Conservation (phyloP, 2,113 vertebrate species). For the Ammospiza nelsoni region DNA sequence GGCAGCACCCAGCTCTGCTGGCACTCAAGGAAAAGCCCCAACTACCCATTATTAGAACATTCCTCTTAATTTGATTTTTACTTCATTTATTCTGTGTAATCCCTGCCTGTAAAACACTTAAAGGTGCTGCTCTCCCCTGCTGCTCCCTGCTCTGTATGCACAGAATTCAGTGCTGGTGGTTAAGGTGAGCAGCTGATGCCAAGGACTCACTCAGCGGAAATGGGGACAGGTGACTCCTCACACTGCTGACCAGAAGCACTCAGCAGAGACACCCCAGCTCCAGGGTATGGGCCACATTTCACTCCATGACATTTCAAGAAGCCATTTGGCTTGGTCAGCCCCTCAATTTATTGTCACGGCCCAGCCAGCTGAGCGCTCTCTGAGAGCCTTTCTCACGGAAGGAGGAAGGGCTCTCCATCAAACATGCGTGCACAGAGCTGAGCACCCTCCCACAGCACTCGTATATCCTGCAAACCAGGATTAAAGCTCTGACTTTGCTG, state of each 20-base stretch:
- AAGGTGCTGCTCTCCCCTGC: background rate
- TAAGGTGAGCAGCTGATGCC: background rate
- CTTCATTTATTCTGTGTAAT: background rate
- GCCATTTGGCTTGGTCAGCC: background rate
- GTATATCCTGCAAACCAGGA: background rate
- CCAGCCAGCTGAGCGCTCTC: background rate
- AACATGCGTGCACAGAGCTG: accelerated
- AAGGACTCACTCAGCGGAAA: background rate
- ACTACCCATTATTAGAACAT: background rate
- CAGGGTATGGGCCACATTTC: background rate
- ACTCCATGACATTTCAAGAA: background rate
- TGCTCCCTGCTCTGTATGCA: background rate
- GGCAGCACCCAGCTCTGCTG: background rate
- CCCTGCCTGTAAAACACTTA: accelerated
- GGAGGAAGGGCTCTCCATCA: background rate
- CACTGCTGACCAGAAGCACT: background rate
- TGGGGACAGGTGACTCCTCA: background rate
- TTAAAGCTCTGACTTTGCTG: background rate
- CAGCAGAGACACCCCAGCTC: background rate
- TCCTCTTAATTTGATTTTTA: background rate
- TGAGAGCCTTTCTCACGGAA: background rate
- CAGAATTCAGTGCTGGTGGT: background rate
- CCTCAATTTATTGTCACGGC: background rate
- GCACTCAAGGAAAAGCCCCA: background rate
- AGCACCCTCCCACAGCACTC: background rate